Evolutionary conservation across 2,113 vertebrate genomes (phyloP).

Genomic region (Falco punctatus): DNA sequence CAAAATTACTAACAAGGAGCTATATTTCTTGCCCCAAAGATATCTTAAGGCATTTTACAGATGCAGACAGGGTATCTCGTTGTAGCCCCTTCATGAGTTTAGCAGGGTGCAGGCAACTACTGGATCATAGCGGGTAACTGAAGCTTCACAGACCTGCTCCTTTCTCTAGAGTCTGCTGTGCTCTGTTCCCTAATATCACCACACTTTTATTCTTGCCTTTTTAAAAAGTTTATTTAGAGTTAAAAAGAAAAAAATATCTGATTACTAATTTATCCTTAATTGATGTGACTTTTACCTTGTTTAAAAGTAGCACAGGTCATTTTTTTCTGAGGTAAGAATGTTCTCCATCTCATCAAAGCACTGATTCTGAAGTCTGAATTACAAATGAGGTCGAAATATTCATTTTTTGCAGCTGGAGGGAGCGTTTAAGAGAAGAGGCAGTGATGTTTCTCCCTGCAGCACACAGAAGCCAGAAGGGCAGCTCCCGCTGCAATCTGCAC

Average conservation of each 20-base stretch:
- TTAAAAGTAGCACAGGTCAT: neutral
- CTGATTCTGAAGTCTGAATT: neutral
- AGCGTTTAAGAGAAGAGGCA: neutral
- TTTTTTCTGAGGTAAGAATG: neutral
- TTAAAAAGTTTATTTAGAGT: neutral
- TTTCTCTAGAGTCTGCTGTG: neutral
- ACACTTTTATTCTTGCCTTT: neutral
- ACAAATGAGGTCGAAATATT: neutral
- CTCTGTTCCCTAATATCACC: neutral
- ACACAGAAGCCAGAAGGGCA: neutral
- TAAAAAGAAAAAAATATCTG: neutral
- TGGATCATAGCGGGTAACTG: neutral
- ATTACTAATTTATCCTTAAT: neutral
- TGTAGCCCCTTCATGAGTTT: neutral
- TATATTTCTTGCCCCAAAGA: neutral
- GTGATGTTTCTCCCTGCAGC: neutral
- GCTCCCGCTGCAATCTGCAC: neutral
- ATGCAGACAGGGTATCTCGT: neutral
- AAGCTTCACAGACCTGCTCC: neutral
- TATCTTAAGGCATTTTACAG: neutral
- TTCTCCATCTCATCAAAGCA: neutral
- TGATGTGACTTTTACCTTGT: neutral
- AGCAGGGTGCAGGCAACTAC: neutral
- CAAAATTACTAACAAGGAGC: neutral
- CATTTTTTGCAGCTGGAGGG: neutral